These are phyloP conservation scores for Miichthys miiuy DNA, from an alignment of 2,797 vertebrate genomes.

Conservation along the genomic window DNA sequence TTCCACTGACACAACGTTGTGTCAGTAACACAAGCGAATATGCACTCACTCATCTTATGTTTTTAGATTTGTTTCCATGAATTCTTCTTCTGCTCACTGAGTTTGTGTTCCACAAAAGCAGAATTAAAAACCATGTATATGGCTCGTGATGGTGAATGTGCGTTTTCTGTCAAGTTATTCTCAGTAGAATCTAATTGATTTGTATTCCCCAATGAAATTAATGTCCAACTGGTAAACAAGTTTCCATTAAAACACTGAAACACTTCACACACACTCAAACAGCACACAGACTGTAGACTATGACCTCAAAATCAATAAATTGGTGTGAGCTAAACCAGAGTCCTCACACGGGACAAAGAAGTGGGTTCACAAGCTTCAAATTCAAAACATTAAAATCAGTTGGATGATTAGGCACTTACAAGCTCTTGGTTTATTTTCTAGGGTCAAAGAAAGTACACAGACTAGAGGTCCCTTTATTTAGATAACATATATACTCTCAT, in stretches of 20 bases:
- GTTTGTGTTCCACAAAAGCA: background rate
- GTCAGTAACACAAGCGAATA: background rate
- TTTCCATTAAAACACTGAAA: background rate
- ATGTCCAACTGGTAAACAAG: background rate
- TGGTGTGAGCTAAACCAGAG: background rate
- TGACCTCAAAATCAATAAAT: background rate
- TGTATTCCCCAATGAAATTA: background rate
- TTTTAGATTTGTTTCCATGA: background rate
- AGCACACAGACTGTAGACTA: background rate
- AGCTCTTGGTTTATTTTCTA: slow-evolving; percentile 91
- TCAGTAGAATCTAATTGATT: background rate
- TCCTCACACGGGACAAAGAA: background rate
- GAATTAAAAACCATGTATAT: background rate
- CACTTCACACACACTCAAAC: background rate
- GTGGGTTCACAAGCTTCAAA: background rate
- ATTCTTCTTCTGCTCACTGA: too few relatives aligned
- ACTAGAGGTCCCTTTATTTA: slow-evolving; percentile 88
- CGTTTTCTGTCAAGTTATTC: background rate
- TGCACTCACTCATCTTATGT: background rate
- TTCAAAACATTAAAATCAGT: slow-evolving; percentile 18
- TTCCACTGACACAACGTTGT: background rate
- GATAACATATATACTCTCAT: slow-evolving; percentile 83
- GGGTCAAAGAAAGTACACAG: slow-evolving; percentile 92
- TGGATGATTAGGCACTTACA: slow-evolving; percentile 89
- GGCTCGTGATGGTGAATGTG: background rate